Percentiles rank a stretch among this genome's conserved stretches.
Evolutionary conservation across 1,140 invertebrate genomes (phyloP).

Genomic region (Thalassaphorura encarpata): DNA sequence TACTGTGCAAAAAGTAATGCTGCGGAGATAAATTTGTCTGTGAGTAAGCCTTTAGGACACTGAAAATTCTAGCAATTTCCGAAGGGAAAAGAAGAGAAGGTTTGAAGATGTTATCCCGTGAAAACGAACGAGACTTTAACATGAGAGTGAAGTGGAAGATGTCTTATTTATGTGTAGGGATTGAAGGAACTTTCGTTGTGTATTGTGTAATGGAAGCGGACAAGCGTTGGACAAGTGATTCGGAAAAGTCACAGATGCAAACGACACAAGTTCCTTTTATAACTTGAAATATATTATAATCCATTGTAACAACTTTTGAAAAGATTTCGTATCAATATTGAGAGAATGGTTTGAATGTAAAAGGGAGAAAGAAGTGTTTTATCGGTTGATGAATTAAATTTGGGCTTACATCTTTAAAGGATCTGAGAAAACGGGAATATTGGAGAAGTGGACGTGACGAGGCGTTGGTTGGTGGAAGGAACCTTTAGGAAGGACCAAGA

Average conservation of each 20-base stretch:
- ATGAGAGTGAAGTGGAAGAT: constrained; percentile 32
- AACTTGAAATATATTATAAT: too few relatives aligned
- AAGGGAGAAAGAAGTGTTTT: not conserved
- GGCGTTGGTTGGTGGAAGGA: not conserved
- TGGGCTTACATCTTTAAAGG: not conserved
- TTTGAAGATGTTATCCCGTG: constrained; percentile 29
- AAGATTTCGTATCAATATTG: constrained; percentile 16
- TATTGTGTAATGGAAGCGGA: constrained; percentile 31
- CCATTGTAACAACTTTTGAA: too few relatives aligned
- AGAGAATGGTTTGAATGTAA: constrained; percentile 4
- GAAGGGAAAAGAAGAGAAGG: not conserved
- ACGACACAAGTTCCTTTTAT: too few relatives aligned
- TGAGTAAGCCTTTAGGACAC: too few relatives aligned
- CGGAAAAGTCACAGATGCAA: too few relatives aligned
- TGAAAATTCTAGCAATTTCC: not conserved
- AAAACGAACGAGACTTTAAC: constrained; percentile 31
- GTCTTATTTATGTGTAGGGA: constrained; percentile 32
- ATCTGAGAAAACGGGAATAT: not conserved
- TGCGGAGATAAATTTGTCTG: too few relatives aligned
- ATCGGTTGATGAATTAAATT: not conserved
- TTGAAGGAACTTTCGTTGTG: constrained; percentile 26
- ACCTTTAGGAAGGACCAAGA: not conserved
- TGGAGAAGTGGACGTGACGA: not conserved
- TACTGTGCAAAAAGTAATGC: too few relatives aligned
- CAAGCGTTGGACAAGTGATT: constrained; percentile 27